A percentile compares a stretch with the other conserved stretches of the same genome.
phyloP scores from a whole-genome alignment of 2,113 vertebrate genomes.

The Notiomystis cincta region DNA sequence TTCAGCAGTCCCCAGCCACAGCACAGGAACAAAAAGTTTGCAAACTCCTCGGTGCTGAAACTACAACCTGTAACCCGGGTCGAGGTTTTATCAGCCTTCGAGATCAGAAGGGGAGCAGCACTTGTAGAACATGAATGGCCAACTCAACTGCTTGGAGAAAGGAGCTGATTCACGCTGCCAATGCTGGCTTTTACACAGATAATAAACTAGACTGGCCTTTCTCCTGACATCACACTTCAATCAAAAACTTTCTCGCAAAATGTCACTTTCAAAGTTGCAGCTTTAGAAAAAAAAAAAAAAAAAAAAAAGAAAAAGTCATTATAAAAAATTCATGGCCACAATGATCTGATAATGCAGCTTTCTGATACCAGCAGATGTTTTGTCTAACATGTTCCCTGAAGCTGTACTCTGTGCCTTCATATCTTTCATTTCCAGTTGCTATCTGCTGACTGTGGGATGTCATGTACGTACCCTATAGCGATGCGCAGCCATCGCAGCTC shows the following conservation, averaged over 20 bases:
- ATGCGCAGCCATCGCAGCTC: conserved; percentile 79
- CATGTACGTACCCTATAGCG: conserved; percentile 84
- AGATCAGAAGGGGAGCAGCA: background rate
- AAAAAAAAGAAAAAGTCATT: conserved; percentile 64
- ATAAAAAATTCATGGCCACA: conserved; percentile 87
- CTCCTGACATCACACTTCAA: conserved; percentile 73
- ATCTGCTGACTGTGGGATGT: conserved; percentile 85
- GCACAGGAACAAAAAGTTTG: background rate
- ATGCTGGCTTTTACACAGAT: background rate
- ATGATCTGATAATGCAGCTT: conserved; percentile 84
- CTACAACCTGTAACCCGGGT: background rate
- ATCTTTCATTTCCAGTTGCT: conserved; percentile 87
- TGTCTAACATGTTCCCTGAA: conserved; percentile 87
- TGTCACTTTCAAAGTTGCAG: conserved; percentile 82
- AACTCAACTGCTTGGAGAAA: background rate
- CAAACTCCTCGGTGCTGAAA: background rate
- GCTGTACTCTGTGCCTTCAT: conserved; percentile 81
- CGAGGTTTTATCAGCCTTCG: background rate
- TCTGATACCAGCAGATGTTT: conserved; percentile 90
- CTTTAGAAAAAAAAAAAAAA: conserved; percentile 57
- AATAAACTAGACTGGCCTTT: conserved; percentile 66
- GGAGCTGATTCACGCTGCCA: conserved; percentile 2
- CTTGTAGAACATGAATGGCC: background rate
- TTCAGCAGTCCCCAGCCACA: background rate
- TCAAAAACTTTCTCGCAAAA: conserved; percentile 75